phyloP scores from a whole-genome alignment of 2,888 invertebrate species.

The Drosophila peninsularis region DNA sequence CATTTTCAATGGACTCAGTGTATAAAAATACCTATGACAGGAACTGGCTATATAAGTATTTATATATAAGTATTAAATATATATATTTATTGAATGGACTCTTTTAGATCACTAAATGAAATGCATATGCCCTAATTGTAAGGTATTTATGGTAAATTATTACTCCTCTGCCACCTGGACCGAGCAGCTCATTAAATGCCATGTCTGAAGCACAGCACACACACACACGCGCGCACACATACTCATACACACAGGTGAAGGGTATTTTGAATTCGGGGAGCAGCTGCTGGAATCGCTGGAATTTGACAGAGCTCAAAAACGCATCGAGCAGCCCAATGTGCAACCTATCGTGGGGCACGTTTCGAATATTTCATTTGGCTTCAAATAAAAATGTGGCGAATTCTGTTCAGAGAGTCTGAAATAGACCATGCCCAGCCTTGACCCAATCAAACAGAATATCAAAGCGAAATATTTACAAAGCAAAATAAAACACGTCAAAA shows the following conservation, averaged over 20 bases:
- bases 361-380: slow-evolving; percentile 19
- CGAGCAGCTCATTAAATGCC: slow-evolving; percentile 36
- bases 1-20: too few relatives aligned
- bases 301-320: slow-evolving; percentile 28
- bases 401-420: slow-evolving; percentile 16
- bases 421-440: slow-evolving; percentile 32
- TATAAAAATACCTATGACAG: too few relatives aligned
- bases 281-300: slow-evolving; percentile 7
- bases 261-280: neutral
- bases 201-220: slow-evolving; percentile 31
- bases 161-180: neutral
- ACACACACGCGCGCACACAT: slow-evolving; percentile 9
- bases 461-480: slow-evolving; percentile 24
- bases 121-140: neutral
- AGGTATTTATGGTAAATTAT: neutral
- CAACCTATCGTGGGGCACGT: slow-evolving; percentile 48
- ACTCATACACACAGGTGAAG: neutral
- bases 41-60: too few relatives aligned
- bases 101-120: neutral
- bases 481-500: neutral
- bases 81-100: too few relatives aligned
- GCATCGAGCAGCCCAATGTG: slow-evolving; percentile 13
- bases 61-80: too few relatives aligned
- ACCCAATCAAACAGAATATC: slow-evolving; percentile 32
- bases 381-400: slow-evolving; percentile 9